Evolutionary conservation across 2,797 vertebrate genomes (phyloP).

Genomic region (Arvicola amphibius): DNA sequence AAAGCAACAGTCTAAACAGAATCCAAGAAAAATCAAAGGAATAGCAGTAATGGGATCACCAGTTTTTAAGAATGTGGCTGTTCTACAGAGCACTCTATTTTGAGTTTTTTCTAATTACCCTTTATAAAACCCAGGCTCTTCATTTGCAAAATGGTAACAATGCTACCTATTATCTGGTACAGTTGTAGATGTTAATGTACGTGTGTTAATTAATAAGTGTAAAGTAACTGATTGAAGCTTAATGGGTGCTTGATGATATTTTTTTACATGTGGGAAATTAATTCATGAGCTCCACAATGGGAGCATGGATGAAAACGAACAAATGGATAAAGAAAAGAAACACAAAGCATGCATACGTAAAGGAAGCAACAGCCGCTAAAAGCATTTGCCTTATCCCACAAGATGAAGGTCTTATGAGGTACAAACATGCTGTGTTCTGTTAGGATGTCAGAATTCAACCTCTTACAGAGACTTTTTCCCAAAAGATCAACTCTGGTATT

Average conservation of each 20-base stretch:
- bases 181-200: neutral
- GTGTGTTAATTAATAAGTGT: neutral
- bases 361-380: neutral
- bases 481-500: neutral
- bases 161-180: neutral
- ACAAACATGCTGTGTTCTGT: neutral
- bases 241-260: slow-evolving; percentile 43
- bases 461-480: neutral
- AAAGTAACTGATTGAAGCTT: slow-evolving; percentile 9
- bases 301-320: neutral
- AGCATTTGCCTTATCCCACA: neutral
- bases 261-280: neutral
- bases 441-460: neutral
- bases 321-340: neutral
- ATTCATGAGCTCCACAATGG: neutral
- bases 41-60: neutral
- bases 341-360: neutral
- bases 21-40: slow-evolving; percentile 28
- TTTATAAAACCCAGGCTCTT: slow-evolving; percentile 9
- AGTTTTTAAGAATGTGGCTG: neutral
- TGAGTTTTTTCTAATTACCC: neutral
- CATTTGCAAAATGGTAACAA: neutral
- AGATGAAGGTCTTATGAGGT: neutral
- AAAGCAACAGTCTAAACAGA: slow-evolving; percentile 22
- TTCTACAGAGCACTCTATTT: neutral